Conservation (phyloP, 2,888 invertebrate genomes). For the Aproaerema taeniolella region DNA sequence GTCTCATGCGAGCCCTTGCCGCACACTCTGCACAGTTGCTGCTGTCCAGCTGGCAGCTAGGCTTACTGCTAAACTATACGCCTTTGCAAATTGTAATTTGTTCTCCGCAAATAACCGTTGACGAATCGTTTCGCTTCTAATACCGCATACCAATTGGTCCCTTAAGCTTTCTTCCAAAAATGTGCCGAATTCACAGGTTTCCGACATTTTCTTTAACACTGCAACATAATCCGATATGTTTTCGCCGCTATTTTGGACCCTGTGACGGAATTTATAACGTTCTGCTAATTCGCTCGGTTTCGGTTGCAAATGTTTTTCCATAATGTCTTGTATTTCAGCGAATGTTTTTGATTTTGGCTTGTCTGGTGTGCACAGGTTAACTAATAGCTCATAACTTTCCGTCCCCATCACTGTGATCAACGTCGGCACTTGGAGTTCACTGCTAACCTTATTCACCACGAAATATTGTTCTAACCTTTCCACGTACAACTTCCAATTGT, state of each 20-base stretch:
- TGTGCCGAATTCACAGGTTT: conserved; percentile 16
- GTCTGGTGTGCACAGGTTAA: conserved; percentile 13
- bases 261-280: conserved; percentile 13
- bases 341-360: conserved; percentile 6
- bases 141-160: conserved; percentile 15
- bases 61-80: conserved; percentile 14
- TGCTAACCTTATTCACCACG: conserved; percentile 7
- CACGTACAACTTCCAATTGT: conserved; percentile 11
- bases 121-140: conserved; percentile 12
- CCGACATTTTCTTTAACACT: conserved; percentile 14
- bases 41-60: conserved; percentile 12
- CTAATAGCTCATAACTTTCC: conserved; percentile 13
- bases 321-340: conserved; percentile 1
- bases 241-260: conserved; percentile 8
- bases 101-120: conserved; percentile 16
- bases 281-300: conserved; percentile 10
- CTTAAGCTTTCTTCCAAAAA: conserved; percentile 15
- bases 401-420: conserved; percentile 13
- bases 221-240: conserved; percentile 15
- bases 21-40: neutral
- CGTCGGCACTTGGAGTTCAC: conserved; percentile 12
- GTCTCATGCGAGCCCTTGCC: neutral
- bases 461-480: conserved; percentile 14
- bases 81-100: conserved; percentile 11
- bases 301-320: conserved; percentile 12